Base-by-base conservation (phyloP, 2,797 vertebrate genomes). In the Cheracebus regulus region DNA sequence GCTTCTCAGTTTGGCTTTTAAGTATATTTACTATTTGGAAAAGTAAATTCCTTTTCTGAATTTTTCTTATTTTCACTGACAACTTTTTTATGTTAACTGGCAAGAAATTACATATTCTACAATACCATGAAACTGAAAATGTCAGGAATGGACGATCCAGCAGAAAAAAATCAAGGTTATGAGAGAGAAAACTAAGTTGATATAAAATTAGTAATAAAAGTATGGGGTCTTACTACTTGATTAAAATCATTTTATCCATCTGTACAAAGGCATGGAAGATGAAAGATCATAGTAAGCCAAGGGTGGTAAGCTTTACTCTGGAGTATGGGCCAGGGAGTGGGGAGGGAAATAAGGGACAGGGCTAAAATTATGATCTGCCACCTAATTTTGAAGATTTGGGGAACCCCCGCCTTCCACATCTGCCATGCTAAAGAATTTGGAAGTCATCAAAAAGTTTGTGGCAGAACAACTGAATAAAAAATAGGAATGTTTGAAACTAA, bases 1-100 rank as follows among this genome's bases (percentile, higher is more conserved):
- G 33, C 3, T 44, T 61, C 97, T 76, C 75, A 58, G 78, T 94
- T 98, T 94, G 95, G 89, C 52, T 52, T 52, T 52, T 52, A 52
- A 0, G 14, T 87, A 4, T 58, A 57, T 73, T 73, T 86, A 92
- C 84, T 81, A 92, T 87, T 82, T 78, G 30, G 7, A 75, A 58
- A 94, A 95, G 55, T 52, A 46, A 75, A 14, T 73, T 48, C 12
- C 4, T 78, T 82, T 50, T 52, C 75, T 95, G 9, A 91, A 20
- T 13, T 93, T 52, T 80, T 85, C 50, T 70, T 76, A 75, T 83
- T 83, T 96, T 90, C 15, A 46, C 33, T 86, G 10, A 52, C 1
- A 64, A 20, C 19, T 70, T 15, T 73, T 58, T 79, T 86, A 61
- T 78, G 39, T 19, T 78, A 24, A 26, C 93, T 36, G 46, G 7